A percentile compares a stretch with the other conserved stretches of the same genome.
Evolutionary conservation across 2,888 invertebrate species (phyloP).

Genomic region (Julus scanicus): DNA sequence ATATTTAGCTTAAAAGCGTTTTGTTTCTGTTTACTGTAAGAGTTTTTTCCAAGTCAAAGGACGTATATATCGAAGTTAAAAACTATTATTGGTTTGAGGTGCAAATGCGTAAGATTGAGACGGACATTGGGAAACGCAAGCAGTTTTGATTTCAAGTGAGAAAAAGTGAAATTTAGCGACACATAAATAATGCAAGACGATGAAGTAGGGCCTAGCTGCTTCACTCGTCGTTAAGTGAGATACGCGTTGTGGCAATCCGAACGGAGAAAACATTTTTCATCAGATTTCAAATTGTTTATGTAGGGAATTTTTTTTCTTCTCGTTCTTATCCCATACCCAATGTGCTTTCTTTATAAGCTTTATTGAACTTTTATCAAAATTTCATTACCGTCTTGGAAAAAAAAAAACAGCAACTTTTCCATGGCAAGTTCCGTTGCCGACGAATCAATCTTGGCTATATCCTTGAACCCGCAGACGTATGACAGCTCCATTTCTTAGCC

Average conservation of each 20-base stretch:
- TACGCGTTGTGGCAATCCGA: neutral
- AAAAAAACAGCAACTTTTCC: neutral
- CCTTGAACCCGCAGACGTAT: constrained; percentile 44
- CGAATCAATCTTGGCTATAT: constrained; percentile 45
- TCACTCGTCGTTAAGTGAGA: constrained; percentile 4
- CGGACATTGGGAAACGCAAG: neutral
- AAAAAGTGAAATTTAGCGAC: constrained; percentile 26
- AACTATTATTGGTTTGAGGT: constrained; percentile 15
- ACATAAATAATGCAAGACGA: constrained; percentile 28
- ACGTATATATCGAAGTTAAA: neutral
- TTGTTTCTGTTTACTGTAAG: too few relatives aligned
- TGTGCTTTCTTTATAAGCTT: constrained; percentile 31
- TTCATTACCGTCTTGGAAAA: constrained; percentile 38
- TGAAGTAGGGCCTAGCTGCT: constrained; percentile 19
- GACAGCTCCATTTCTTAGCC: constrained; percentile 50
- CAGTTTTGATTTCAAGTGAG: neutral
- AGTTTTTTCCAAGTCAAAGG: neutral
- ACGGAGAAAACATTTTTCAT: constrained; percentile 12
- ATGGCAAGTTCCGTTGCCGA: neutral
- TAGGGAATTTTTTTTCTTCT: constrained; percentile 1
- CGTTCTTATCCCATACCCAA: neutral
- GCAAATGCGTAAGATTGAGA: neutral
- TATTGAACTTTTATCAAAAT: constrained; percentile 51
- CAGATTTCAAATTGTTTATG: constrained; percentile 42
- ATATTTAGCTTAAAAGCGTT: neutral